Conservation (phyloP, 1,140 invertebrate genomes). For the Aphelinus certus region DNA sequence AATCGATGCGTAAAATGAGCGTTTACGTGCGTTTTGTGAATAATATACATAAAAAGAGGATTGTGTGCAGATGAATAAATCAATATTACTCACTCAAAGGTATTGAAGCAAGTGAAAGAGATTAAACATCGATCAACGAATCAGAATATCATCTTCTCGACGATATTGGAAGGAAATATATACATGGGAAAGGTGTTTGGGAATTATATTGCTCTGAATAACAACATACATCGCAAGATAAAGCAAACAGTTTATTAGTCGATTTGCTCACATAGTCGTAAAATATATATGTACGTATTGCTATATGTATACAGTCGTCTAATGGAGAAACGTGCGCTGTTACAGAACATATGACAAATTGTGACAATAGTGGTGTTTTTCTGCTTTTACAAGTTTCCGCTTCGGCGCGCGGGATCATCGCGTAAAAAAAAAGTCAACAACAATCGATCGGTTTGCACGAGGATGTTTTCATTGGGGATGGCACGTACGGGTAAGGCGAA, state of each 20-base stretch:
- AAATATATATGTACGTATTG: slow-evolving; percentile 51
- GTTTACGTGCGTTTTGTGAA: no score
- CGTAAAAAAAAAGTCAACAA: slow-evolving; percentile 1
- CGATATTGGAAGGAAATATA: no score
- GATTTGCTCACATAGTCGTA: slow-evolving; percentile 52
- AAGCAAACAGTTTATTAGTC: slow-evolving; percentile 59
- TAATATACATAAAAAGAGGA: no score
- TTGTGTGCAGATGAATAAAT: no score
- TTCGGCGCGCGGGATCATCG: slow-evolving; percentile 1
- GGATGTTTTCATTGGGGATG: not conserved
- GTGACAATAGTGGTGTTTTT: slow-evolving; percentile 11
- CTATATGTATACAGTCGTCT: slow-evolving; percentile 43
- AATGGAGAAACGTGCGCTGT: slow-evolving; percentile 51
- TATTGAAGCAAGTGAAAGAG: no score
- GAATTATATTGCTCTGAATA: no score
- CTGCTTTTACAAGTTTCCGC: not conserved
- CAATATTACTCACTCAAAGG: no score
- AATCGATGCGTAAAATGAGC: no score
- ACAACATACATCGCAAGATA: slow-evolving; percentile 37
- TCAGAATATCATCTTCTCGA: no score
- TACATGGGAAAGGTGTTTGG: no score
- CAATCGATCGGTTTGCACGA: no score
- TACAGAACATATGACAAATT: slow-evolving; percentile 39
- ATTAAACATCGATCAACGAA: no score
- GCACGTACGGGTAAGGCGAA: slow-evolving; percentile 1